phyloP scores from a whole-genome alignment of 2,888 invertebrate species.

The Pammene aurita region DNA sequence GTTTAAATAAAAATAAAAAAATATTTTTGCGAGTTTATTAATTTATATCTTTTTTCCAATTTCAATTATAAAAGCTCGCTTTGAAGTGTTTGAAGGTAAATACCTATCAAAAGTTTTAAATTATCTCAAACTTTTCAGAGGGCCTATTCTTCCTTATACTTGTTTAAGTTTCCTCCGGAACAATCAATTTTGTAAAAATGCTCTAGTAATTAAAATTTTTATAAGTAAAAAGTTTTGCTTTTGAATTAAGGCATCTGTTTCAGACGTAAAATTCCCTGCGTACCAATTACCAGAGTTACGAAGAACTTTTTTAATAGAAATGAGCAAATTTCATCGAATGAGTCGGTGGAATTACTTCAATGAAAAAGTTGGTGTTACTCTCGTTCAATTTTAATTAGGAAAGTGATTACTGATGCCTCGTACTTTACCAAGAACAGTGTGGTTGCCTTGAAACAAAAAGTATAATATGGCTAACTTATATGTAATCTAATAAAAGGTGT shows the following conservation, averaged over 20 bases:
- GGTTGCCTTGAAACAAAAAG: background rate
- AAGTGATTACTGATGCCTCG: slow-evolving; percentile 6
- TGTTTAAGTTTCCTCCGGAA: slow-evolving; percentile 47
- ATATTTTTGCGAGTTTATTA: no score
- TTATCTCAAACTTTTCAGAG: slow-evolving; percentile 23
- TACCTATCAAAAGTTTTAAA: slow-evolving; percentile 25
- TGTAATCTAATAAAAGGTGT: no score
- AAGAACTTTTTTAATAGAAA: slow-evolving; percentile 60
- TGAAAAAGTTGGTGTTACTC: slow-evolving; percentile 51
- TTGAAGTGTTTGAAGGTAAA: slow-evolving; percentile 22
- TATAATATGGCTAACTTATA: no score
- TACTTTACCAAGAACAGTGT: background rate
- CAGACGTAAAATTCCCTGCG: slow-evolving; percentile 51
- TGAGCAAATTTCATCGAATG: slow-evolving; percentile 53
- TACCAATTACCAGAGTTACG: slow-evolving; percentile 54
- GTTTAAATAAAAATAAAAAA: no score
- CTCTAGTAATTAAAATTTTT: slow-evolving; percentile 53
- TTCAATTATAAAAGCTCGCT: background rate
- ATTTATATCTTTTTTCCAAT: no score
- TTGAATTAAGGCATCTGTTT: slow-evolving; percentile 58
- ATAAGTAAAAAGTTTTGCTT: slow-evolving; percentile 58
- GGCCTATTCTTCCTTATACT: slow-evolving; percentile 27
- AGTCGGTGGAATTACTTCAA: slow-evolving; percentile 52
- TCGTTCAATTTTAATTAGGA: slow-evolving; percentile 46
- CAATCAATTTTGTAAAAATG: slow-evolving; percentile 50